Evolutionary conservation across 2,797 vertebrate genomes (phyloP).

Genomic region (Intellagama lesueurii): DNA sequence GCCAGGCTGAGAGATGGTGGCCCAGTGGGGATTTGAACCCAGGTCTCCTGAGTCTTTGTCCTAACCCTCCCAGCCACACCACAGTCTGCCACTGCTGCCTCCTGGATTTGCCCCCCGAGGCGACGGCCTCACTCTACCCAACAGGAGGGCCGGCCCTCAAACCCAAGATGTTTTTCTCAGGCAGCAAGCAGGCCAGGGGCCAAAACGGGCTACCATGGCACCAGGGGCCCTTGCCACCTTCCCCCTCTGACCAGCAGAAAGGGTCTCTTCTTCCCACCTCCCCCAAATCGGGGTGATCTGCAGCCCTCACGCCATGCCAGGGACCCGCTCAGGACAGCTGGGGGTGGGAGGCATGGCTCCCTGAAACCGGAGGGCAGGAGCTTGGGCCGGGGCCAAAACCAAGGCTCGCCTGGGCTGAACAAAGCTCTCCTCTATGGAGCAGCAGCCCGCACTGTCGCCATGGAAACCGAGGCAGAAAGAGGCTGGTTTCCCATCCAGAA

Average conservation of each 20-base stretch:
- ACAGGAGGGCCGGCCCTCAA: neutral
- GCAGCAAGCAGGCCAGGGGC: neutral
- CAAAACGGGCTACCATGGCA: neutral
- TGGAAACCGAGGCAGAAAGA: constrained; percentile 21
- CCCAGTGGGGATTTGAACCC: too few species aligned
- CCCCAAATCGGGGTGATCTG: neutral
- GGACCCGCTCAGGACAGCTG: neutral
- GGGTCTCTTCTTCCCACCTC: too few species aligned
- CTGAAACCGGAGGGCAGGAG: neutral
- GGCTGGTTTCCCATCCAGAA: constrained; percentile 10
- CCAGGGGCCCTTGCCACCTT: neutral
- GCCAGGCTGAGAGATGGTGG: too few species aligned
- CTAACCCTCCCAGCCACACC: too few species aligned
- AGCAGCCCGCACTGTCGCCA: neutral
- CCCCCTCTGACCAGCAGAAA: neutral
- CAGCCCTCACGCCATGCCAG: neutral
- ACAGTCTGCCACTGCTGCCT: too few species aligned
- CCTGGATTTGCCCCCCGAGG: neutral
- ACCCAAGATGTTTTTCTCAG: neutral
- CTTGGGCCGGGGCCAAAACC: neutral
- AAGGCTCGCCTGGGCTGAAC: neutral
- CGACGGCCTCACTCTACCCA: neutral
- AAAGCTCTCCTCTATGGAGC: constrained; percentile 30
- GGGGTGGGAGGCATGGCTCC: neutral
- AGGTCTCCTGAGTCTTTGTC: too few species aligned